These are phyloP conservation scores for Heliothis virescens DNA, from an alignment of 1,140 invertebrate genomes.

Conservation along the genomic window DNA sequence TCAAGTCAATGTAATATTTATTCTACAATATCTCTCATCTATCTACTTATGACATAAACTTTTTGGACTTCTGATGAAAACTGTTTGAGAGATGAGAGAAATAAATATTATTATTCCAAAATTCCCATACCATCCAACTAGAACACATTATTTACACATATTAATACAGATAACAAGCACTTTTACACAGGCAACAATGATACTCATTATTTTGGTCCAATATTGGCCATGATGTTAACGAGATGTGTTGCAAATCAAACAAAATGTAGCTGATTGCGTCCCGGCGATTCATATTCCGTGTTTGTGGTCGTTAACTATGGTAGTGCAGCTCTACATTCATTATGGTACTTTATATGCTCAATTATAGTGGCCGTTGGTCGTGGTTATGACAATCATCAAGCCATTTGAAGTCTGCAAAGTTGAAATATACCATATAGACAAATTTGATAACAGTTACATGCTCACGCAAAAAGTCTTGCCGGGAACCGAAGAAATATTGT, in stretches of 20 bases:
- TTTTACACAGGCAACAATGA: slow-evolving; percentile 31
- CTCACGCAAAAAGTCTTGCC: too few relatives aligned
- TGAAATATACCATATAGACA: too few relatives aligned
- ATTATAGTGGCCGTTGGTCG: slow-evolving; percentile 23
- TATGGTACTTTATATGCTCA: slow-evolving; percentile 32
- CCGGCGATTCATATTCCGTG: slow-evolving; percentile 40
- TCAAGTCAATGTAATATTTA: too few relatives aligned
- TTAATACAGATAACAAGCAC: slow-evolving; percentile 1
- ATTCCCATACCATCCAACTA: not conserved
- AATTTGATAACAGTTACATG: too few relatives aligned
- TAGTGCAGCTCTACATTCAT: not conserved
- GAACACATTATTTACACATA: not conserved
- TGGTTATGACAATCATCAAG: slow-evolving; percentile 29
- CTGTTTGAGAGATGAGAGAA: too few relatives aligned
- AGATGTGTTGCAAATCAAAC: slow-evolving; percentile 56
- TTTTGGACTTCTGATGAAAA: too few relatives aligned
- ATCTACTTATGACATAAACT: too few relatives aligned
- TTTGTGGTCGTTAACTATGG: slow-evolving; percentile 48
- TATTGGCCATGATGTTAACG: slow-evolving; percentile 42
- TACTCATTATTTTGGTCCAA: slow-evolving; percentile 34
- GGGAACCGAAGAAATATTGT: too few relatives aligned
- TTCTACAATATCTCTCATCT: too few relatives aligned
- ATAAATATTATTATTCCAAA: not conserved
- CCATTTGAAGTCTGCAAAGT: not conserved
- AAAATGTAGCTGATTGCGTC: slow-evolving; percentile 52